Conservation (phyloP, 1,140 invertebrate genomes). For the Leptonema lineaticorne region DNA sequence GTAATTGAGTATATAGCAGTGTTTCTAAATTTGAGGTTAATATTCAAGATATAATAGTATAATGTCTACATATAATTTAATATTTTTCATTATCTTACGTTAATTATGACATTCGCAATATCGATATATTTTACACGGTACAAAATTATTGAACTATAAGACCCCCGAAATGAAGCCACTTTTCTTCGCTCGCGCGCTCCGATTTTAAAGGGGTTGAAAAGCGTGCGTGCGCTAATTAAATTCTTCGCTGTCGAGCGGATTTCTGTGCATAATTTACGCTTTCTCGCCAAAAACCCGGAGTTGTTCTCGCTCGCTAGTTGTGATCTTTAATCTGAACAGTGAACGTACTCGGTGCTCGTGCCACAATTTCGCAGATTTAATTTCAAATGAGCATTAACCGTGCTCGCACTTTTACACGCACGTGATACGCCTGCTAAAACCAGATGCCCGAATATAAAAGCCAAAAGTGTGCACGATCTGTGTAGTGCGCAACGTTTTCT, state of each 20-base stretch:
- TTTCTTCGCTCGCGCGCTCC: too few relatives aligned
- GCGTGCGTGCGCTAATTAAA: neutral
- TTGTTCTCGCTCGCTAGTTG: neutral
- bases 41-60: too few relatives aligned
- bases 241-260: neutral
- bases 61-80: too few relatives aligned
- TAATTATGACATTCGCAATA: too few relatives aligned
- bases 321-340: constrained; percentile 5
- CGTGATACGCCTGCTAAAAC: neutral
- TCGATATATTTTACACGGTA: too few relatives aligned
- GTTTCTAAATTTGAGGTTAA: too few relatives aligned
- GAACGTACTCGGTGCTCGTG: too few relatives aligned
- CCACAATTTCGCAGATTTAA: constrained; percentile 7
- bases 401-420: neutral
- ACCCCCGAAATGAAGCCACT: too few relatives aligned
- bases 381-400: neutral
- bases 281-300: neutral
- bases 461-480: neutral
- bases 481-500: too few relatives aligned
- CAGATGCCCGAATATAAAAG: neutral
- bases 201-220: neutral
- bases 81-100: too few relatives aligned
- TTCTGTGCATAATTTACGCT: constrained; percentile 4
- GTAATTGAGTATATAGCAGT: too few relatives aligned
- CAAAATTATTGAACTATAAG: too few relatives aligned